phyloP scores from a whole-genome alignment of 1,140 invertebrate genomes.

The Drosophila gunungcola region DNA sequence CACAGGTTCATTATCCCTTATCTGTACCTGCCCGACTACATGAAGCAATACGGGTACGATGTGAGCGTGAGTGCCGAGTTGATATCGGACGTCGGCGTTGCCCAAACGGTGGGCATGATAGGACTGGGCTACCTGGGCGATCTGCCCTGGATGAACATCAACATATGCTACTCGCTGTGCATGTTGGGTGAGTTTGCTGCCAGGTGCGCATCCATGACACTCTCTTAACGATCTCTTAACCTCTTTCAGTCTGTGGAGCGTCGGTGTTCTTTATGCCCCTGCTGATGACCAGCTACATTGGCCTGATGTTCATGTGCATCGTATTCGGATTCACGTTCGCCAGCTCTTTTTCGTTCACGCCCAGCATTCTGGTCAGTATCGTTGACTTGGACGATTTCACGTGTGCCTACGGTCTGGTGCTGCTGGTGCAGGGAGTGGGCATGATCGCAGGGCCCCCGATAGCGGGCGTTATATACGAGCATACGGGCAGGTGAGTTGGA shows the following conservation, averaged over 20 bases:
- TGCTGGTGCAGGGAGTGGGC: slow-evolving; percentile 93
- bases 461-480: slow-evolving; percentile 86
- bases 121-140: slow-evolving; percentile 95
- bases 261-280: slow-evolving; percentile 90
- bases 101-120: slow-evolving; percentile 96
- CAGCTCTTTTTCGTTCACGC: slow-evolving; percentile 94
- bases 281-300: slow-evolving; percentile 87
- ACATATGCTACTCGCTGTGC: slow-evolving; percentile 91
- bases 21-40: slow-evolving; percentile 93
- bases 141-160: slow-evolving; percentile 93
- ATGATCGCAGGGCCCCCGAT: slow-evolving; percentile 87
- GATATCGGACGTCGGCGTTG: slow-evolving; percentile 93
- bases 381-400: slow-evolving; percentile 89
- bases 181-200: slow-evolving; percentile 85
- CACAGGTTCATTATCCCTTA: slow-evolving; percentile 93
- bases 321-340: slow-evolving; percentile 94
- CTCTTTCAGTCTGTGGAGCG: slow-evolving; percentile 88
- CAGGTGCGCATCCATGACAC: not conserved
- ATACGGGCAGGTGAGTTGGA: slow-evolving; percentile 64
- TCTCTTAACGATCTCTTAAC: not conserved
- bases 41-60: slow-evolving; percentile 87
- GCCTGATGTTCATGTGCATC: slow-evolving; percentile 86
- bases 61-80: slow-evolving; percentile 91
- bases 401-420: slow-evolving; percentile 93
- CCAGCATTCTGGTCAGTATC: slow-evolving; percentile 90